Evolutionary conservation across 2,888 invertebrate genomes (phyloP).

Genomic region (Leptinotarsa peninsularis): DNA sequence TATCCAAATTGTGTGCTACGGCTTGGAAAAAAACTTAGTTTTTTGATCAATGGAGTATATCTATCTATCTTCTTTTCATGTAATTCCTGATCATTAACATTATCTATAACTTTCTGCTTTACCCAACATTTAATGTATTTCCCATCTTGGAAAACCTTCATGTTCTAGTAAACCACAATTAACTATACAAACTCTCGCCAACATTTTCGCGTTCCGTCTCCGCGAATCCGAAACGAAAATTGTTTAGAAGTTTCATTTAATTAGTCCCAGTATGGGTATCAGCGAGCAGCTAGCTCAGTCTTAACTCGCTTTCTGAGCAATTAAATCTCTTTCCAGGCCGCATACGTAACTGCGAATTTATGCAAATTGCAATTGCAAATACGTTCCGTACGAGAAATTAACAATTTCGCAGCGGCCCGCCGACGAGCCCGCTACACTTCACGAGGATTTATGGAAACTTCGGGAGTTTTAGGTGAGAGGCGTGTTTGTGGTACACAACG

Average conservation of each 20-base stretch:
- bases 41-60: no score
- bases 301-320: constrained; percentile 63
- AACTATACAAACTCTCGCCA: constrained; percentile 3
- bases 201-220: not conserved
- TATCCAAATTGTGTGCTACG: no score
- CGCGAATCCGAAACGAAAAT: constrained; percentile 60
- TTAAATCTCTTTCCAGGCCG: constrained; percentile 63
- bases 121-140: no score
- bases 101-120: no score
- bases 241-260: constrained; percentile 63
- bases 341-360: constrained; percentile 63
- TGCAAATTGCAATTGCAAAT: constrained; percentile 60
- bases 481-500: not conserved
- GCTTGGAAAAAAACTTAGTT: no score
- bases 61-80: no score
- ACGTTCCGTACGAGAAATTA: constrained; percentile 55
- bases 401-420: constrained; percentile 52
- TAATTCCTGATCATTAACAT: no score
- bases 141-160: no score
- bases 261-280: constrained; percentile 61
- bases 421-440: not conserved
- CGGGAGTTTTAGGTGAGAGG: not conserved
- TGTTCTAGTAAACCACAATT: not conserved
- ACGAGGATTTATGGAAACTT: not conserved
- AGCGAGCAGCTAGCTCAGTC: constrained; percentile 57